Percentiles rank a stretch among this genome's conserved stretches.
phyloP scores from a whole-genome alignment of 2,888 invertebrate genomes.

The Aphodius granarius region DNA sequence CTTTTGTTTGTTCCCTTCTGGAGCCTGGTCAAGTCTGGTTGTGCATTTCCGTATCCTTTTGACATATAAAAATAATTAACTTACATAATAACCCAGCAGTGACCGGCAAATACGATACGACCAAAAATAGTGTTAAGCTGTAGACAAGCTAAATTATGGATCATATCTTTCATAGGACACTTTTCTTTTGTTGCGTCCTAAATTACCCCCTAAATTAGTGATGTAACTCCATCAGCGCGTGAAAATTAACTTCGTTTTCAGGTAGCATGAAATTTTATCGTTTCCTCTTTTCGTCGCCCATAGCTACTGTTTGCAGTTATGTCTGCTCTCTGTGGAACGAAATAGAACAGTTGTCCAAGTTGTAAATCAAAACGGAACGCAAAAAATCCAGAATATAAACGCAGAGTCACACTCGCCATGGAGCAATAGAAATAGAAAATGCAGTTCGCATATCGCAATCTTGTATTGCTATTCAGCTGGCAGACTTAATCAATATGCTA shows the following conservation, averaged over 20 bases:
- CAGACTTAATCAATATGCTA: background rate
- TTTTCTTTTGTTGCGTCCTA: background rate
- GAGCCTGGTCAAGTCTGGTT: no score
- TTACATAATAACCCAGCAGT: background rate
- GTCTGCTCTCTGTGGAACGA: no score
- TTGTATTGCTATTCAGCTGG: background rate
- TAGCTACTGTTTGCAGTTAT: background rate
- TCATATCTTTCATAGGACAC: background rate
- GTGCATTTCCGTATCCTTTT: background rate
- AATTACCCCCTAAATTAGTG: background rate
- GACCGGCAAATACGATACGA: background rate
- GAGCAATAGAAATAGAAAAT: background rate
- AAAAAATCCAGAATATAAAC: background rate
- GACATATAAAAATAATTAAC: background rate
- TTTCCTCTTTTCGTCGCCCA: background rate
- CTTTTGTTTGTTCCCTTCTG: background rate
- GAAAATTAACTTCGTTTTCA: background rate
- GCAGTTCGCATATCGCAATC: background rate
- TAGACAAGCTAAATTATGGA: background rate
- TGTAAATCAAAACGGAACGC: background rate
- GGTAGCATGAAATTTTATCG: background rate
- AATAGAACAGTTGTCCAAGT: no score
- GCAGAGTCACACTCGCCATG: background rate
- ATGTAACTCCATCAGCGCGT: background rate
- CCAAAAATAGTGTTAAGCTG: background rate